Evolutionary conservation across 2,797 vertebrate species (phyloP).

Genomic region (Ataeniobius toweri): DNA sequence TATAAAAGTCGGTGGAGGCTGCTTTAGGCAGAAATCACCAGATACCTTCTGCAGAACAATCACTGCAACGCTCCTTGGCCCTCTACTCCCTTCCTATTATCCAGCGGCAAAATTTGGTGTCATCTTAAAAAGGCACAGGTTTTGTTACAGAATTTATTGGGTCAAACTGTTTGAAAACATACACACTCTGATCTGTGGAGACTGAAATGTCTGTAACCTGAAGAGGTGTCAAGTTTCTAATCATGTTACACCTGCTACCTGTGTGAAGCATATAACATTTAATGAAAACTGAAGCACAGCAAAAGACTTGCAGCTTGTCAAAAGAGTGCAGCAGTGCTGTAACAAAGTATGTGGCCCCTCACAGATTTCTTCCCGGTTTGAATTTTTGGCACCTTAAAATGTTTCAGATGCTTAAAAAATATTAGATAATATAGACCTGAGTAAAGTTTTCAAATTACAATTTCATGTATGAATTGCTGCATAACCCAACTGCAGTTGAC

Average conservation of each 20-base stretch:
- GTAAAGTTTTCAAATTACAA: too few species aligned
- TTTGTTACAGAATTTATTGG: constrained; percentile 63
- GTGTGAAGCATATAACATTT: background rate
- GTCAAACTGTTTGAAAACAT: constrained; percentile 43
- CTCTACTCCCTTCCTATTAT: constrained; percentile 44
- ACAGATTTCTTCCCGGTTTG: too few species aligned
- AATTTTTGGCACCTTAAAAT: too few species aligned
- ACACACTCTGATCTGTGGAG: constrained; percentile 8
- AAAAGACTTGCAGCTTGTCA: too few species aligned
- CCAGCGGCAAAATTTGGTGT: constrained; percentile 53
- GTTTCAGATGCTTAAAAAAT: too few species aligned
- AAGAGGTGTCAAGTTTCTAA: constrained; percentile 19
- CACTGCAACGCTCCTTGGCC: constrained; percentile 14
- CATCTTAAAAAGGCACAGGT: constrained; percentile 60
- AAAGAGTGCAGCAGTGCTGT: too few species aligned
- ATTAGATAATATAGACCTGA: too few species aligned
- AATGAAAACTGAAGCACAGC: background rate
- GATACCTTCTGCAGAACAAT: constrained; percentile 58
- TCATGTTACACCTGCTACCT: constrained; percentile 6
- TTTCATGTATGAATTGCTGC: too few species aligned
- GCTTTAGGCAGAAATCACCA: constrained; percentile 56
- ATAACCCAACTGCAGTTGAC: too few species aligned
- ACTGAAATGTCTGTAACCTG: constrained; percentile 18
- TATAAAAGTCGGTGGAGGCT: constrained; percentile 48
- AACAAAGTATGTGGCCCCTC: too few species aligned